A percentile compares a stretch with the other conserved stretches of the same genome.
These are phyloP conservation scores for Brachionus koreanus DNA, from an alignment of 1,140 invertebrate species.

Conservation along the genomic window DNA sequence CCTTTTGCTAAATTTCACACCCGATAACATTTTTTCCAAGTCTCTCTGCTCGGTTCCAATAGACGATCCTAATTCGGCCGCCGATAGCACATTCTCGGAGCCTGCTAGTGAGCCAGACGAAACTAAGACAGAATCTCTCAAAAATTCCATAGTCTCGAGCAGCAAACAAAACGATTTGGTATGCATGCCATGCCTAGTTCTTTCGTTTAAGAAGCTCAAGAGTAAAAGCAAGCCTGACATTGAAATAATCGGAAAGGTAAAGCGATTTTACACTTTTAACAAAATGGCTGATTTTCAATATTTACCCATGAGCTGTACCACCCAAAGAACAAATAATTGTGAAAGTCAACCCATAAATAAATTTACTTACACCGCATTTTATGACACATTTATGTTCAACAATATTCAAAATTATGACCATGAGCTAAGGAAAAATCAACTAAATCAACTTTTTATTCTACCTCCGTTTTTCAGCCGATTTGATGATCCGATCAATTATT, in stretches of 20 bases:
- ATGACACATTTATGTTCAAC: constrained; percentile 23
- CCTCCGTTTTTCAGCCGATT: constrained; percentile 73
- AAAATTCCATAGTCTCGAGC: background rate
- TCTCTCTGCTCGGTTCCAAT: background rate
- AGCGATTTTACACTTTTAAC: constrained; percentile 52
- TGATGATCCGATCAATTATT: constrained; percentile 62
- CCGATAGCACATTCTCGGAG: background rate
- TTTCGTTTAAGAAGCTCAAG: background rate
- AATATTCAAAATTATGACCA: constrained; percentile 33
- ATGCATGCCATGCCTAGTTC: constrained; percentile 13
- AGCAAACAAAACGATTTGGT: background rate
- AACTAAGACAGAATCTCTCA: background rate
- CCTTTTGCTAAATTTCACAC: constrained; percentile 14
- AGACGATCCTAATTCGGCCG: background rate
- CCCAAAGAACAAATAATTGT: background rate
- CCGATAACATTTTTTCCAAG: constrained; percentile 38
- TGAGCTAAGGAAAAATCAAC: constrained; percentile 52
- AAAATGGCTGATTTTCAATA: constrained; percentile 85
- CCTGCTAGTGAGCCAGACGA: background rate
- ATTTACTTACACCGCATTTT: constrained; percentile 37
- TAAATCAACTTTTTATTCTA: constrained; percentile 68
- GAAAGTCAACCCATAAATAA: background rate
- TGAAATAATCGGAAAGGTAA: constrained; percentile 14
- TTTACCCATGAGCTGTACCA: constrained; percentile 66
- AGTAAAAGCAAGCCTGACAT: background rate